Percentiles rank a stretch among this genome's conserved stretches.
Conservation (phyloP, 2,113 vertebrate genomes). For the Marmota flaviventris region DNA sequence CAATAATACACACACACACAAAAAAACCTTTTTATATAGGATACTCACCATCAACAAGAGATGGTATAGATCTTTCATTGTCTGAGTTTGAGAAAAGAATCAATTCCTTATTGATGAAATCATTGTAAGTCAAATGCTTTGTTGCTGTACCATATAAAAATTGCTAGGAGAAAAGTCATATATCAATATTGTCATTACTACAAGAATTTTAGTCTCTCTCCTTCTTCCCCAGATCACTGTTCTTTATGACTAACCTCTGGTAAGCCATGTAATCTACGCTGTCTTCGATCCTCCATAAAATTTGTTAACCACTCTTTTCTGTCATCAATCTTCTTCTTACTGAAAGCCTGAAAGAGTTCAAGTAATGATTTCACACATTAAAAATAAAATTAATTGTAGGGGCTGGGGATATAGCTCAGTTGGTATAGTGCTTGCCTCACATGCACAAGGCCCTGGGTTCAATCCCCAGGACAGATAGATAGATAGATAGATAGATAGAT, state of each 20-base stretch:
- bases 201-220: constrained; percentile 45
- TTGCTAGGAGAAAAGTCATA: constrained; percentile 92
- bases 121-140: constrained; percentile 97
- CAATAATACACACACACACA: not conserved
- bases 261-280: constrained; percentile 96
- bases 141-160: constrained; percentile 97
- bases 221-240: constrained; percentile 55
- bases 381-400: constrained; percentile 55
- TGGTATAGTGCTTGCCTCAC: too few species aligned
- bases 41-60: constrained; percentile 97
- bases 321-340: constrained; percentile 99
- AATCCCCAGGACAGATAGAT: too few species aligned
- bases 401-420: too few species aligned
- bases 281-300: constrained; percentile 98
- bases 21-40: constrained; percentile 33
- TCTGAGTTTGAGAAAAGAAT: constrained; percentile 99
- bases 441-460: too few species aligned
- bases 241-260: constrained; percentile 92
- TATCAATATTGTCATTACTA: constrained; percentile 66
- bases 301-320: constrained; percentile 99
- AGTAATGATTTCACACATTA: constrained; percentile 52
- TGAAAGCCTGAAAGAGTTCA: constrained; percentile 94
- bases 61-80: constrained; percentile 98
- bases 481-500: too few species aligned
- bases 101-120: constrained; percentile 99